A percentile compares a stretch with the other conserved stretches of the same genome.
These are phyloP conservation scores for Malurus melanocephalus DNA, from an alignment of 2,113 vertebrate genomes.

Conservation along the genomic window DNA sequence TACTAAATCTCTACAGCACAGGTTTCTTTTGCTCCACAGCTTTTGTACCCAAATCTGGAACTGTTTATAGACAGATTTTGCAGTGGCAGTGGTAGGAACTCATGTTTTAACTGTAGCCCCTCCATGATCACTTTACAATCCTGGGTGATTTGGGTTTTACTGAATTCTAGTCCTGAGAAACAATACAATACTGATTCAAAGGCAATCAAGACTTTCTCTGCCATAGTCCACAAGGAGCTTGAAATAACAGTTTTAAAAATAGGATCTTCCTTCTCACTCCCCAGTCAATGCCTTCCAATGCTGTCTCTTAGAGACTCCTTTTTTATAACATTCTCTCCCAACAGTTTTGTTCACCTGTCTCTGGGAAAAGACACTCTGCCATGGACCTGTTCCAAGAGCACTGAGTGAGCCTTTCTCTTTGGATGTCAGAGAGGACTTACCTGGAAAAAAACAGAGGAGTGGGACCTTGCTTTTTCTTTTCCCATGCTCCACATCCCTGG, in stretches of 20 bases:
- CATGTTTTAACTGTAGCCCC: neutral
- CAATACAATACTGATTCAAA: neutral
- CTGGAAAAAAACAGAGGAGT: neutral
- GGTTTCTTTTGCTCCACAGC: neutral
- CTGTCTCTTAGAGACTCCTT: neutral
- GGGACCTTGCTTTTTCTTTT: neutral
- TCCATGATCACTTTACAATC: accelerated
- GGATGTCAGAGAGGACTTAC: neutral
- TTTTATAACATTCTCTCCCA: neutral
- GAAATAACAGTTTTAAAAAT: neutral
- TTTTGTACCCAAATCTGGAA: neutral
- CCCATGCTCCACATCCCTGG: neutral
- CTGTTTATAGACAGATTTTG: neutral
- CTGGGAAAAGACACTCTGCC: neutral
- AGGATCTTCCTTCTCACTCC: neutral
- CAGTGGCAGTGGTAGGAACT: neutral
- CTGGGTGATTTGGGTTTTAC: neutral
- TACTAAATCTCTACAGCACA: neutral
- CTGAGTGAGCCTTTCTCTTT: neutral
- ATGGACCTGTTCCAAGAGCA: neutral
- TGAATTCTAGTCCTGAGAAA: neutral
- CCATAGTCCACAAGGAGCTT: neutral
- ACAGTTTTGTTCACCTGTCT: neutral
- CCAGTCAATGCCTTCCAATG: neutral
- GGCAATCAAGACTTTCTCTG: neutral